Percentiles rank a stretch among this genome's conserved stretches.
Evolutionary conservation across 2,797 vertebrate genomes (phyloP).

Genomic region (Paguma larvata): DNA sequence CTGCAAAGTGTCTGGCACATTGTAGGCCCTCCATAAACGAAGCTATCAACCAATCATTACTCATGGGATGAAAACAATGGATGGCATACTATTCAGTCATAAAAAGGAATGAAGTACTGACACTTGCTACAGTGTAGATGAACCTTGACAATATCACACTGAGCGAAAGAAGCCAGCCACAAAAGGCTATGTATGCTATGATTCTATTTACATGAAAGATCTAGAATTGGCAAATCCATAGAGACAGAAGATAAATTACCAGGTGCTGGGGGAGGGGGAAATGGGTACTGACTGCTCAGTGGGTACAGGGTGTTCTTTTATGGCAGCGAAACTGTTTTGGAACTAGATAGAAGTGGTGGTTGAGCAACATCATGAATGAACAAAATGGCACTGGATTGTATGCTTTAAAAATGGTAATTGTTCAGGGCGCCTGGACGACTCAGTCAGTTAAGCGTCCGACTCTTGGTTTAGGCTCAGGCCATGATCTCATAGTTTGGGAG

Average conservation of each 20-base stretch:
- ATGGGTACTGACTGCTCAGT: neutral
- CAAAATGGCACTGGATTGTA: neutral
- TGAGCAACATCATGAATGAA: neutral
- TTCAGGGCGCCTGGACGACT: no score
- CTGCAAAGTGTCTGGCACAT: neutral
- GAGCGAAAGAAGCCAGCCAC: neutral
- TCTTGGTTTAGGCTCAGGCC: no score
- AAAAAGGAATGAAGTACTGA: neutral
- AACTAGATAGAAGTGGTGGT: neutral
- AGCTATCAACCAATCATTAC: neutral
- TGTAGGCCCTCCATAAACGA: neutral
- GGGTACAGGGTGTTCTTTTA: neutral
- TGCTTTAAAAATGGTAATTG: neutral
- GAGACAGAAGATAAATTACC: neutral
- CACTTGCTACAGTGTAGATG: neutral
- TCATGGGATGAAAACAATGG: neutral
- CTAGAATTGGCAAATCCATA: neutral
- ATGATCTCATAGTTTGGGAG: no score
- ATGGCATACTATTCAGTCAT: neutral
- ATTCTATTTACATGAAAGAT: neutral
- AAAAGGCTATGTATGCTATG: neutral
- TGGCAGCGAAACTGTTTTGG: neutral
- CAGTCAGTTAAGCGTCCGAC: no score
- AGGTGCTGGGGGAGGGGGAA: neutral
- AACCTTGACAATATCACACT: neutral